Evolutionary conservation across 2,113 vertebrate genomes (phyloP), one percentile per base, ranked within the genome.

Genomic region (Acinonyx jubatus): DNA sequence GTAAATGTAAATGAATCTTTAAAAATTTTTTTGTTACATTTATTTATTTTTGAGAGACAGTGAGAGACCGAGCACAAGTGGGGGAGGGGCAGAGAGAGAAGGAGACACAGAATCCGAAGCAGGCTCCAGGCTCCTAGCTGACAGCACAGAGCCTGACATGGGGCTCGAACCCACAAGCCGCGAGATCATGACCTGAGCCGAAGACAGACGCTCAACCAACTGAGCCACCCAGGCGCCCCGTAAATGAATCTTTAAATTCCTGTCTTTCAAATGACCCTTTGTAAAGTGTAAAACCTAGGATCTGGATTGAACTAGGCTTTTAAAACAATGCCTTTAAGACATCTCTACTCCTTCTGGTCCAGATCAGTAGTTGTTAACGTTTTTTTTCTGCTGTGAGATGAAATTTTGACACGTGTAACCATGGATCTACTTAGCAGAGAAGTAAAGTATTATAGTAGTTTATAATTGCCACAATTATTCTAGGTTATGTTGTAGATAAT

Each of bases 241-340:
- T 63, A 76, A n/a, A 18, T 48, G 23, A 82, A n/a, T 90, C 31
- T 71, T 80, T 71, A 91, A 81, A 61, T 81, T 93, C 61, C 25
- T 84, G 16, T 86, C 52, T 95, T 95, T 90, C 33, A 90, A n/a
- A 25, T 86, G 65, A 66, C 52, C 25, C 45, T 89, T 96, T 95
- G 10, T 38, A 52, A 41, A 80, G 68, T 69, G 31, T 29, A 68
- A 48, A 66, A 38, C 52, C 38, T 88, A 41, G 68, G 41, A 87
- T 91, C 87, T 94, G 68, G 27, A 74, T 23, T 82, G 31, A 87
- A 25, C 38, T 69, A 61, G 52, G 21, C 4, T 85, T 93, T 48
- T 89, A 45, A 69, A 65, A 63, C 73, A 65, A 66, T 83, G 66
- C 50, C 38, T 78, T 69, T 11, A 66, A 50, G n/a, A 82, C 55